Conservation (phyloP, 2,888 invertebrate species). For the Lasioglossum vierecki region DNA sequence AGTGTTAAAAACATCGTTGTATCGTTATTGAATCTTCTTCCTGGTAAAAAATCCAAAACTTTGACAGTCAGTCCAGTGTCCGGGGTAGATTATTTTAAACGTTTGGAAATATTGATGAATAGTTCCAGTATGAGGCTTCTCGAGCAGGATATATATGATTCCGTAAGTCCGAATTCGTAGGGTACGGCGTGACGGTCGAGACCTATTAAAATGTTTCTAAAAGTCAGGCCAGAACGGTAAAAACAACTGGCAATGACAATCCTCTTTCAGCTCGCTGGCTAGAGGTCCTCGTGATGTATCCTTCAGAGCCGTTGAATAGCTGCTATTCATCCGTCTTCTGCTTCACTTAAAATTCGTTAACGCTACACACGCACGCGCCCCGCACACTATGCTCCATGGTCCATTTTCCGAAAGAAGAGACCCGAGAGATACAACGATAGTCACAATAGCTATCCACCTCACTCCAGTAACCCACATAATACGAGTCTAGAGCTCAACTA, state of each 20-base stretch:
- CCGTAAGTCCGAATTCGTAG: background rate
- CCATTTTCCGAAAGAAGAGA: background rate
- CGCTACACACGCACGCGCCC: background rate
- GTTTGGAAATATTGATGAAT: too few relatives aligned
- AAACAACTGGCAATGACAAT: conserved; percentile 1
- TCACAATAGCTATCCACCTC: conserved; percentile 2
- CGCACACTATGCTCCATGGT: background rate
- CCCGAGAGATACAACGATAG: background rate
- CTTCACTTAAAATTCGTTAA: conserved; percentile 13
- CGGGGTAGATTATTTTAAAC: too few relatives aligned
- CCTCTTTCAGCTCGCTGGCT: background rate
- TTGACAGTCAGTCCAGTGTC: too few relatives aligned
- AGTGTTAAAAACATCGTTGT: too few relatives aligned
- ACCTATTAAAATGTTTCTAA: background rate
- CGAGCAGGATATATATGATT: background rate
- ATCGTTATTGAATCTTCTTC: too few relatives aligned
- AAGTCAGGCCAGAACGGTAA: background rate
- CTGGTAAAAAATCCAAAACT: too few relatives aligned
- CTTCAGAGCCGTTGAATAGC: conserved; percentile 6
- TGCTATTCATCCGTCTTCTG: background rate
- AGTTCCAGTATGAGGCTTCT: too few relatives aligned
- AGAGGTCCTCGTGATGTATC: background rate
- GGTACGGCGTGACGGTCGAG: background rate
- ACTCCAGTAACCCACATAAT: conserved; percentile 4
- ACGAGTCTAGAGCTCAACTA: too few relatives aligned